Conservation (phyloP, 2,888 invertebrate genomes). For the Tipula unca region DNA sequence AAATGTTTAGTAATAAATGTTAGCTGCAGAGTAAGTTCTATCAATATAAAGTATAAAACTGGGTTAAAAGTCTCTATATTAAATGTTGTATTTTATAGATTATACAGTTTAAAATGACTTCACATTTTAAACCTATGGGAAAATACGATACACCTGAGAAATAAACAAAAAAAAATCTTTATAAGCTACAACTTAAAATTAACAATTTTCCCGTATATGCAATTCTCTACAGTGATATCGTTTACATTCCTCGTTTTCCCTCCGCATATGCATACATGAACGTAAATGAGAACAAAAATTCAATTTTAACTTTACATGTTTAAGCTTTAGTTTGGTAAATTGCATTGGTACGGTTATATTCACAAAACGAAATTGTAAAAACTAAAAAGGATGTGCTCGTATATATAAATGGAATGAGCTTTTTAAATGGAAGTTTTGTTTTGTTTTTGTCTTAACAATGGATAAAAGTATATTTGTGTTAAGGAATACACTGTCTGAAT, state of each 20-base stretch:
- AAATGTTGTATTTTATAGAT: too few species aligned
- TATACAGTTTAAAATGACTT: too few species aligned
- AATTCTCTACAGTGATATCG: not conserved
- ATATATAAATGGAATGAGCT: not conserved
- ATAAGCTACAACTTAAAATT: not conserved
- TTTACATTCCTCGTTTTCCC: not conserved
- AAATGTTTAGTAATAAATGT: too few species aligned
- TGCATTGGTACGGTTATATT: not conserved
- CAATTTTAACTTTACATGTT: not conserved
- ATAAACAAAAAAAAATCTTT: not conserved
- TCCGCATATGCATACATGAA: too few species aligned
- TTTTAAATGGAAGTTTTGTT: not conserved
- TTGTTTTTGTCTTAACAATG: not conserved
- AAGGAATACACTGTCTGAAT: not conserved
- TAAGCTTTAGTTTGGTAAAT: not conserved
- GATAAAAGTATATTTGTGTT: not conserved
- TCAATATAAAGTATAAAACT: too few species aligned
- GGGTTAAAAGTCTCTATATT: too few species aligned
- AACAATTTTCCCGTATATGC: not conserved
- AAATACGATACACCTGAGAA: too few species aligned
- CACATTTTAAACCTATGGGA: too few species aligned
- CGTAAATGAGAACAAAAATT: not conserved
- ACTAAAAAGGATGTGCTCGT: not conserved
- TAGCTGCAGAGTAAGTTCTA: too few species aligned
- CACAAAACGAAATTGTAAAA: not conserved